Base-by-base conservation (phyloP, 2,888 invertebrate genomes). In the Mythimna loreyi region DNA sequence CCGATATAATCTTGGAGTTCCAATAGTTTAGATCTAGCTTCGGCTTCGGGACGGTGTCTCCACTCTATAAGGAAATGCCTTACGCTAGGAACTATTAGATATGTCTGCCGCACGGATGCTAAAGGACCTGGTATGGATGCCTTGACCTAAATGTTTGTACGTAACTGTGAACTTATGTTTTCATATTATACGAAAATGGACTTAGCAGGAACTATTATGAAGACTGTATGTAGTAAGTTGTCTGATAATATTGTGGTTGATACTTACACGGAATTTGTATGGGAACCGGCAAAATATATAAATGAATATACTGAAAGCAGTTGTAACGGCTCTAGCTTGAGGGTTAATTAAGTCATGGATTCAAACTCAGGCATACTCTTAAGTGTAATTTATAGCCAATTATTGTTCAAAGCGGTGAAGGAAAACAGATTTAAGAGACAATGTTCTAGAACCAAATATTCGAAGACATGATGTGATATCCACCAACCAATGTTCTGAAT, bases 11-110 rank as follows among this genome's bases (percentile, higher is more conserved):
- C 89, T 80, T 75, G 53, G 55, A 77, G 72, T 80, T 75, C 73
- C 65, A 80, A 76, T 80, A 75, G 65, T 58, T 70, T 67, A 70
- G 76, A 80, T 82, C 76, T 68, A 66, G 65, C 67, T 43, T 49
- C 70, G 50, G 65, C 67, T 43, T 49, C 70, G 50, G 75, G 83
- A 82, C 72, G 67, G 72, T n/a, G n/a, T 73, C 66, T 72, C 58
- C 56, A 78, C 81, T 83, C 78, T 84, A 87, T 88, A 86, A 87
- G 88, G 87, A 86, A 85, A 80, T 78, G 80, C 49, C 45, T 52
- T 30, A 61, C 59, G 63, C 73, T 80, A 69, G 75, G 73, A 81
- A 81, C 76, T 79, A 77, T 82, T 77, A 73, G 80, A 86, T 84
- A 72, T 78, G 72, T 75, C 78, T 75, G 67, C 77, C 72, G 75